Evolutionary conservation across 2,113 vertebrate genomes (phyloP).

Genomic region (Eptesicus fuscus): DNA sequence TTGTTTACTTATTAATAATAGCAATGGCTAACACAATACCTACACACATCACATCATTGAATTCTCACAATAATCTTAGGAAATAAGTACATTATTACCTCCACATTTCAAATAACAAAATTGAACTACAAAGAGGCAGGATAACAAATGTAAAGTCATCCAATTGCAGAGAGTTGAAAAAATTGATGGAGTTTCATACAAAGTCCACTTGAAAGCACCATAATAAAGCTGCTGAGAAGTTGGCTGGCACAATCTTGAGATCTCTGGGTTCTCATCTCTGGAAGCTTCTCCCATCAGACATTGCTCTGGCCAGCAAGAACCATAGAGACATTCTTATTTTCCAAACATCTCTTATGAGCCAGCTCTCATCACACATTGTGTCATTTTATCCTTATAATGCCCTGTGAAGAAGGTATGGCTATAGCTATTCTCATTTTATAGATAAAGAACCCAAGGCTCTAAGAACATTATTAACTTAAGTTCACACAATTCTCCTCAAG

Average conservation of each 20-base stretch:
- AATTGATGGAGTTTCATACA: not conserved
- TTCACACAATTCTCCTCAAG: not conserved
- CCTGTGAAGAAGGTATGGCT: not conserved
- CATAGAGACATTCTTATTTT: not conserved
- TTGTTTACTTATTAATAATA: not conserved
- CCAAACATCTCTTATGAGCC: not conserved
- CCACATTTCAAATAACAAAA: conserved; percentile 1
- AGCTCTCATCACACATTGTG: not conserved
- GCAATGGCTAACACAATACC: not conserved
- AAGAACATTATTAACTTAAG: not conserved
- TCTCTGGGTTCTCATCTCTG: not conserved
- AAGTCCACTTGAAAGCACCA: not conserved
- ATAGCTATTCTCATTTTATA: not conserved
- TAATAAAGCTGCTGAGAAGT: not conserved
- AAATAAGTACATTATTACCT: not conserved
- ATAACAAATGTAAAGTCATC: not conserved
- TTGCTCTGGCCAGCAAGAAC: not conserved
- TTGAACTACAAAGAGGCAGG: not conserved
- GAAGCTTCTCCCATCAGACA: not conserved
- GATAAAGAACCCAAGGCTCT: not conserved
- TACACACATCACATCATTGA: not conserved
- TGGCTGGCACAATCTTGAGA: not conserved
- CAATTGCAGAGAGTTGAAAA: not conserved
- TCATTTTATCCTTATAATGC: not conserved
- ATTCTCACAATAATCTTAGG: not conserved